These are phyloP conservation scores for Esox masquinongy DNA, from an alignment of 2,797 vertebrate species.

Conservation along the genomic window DNA sequence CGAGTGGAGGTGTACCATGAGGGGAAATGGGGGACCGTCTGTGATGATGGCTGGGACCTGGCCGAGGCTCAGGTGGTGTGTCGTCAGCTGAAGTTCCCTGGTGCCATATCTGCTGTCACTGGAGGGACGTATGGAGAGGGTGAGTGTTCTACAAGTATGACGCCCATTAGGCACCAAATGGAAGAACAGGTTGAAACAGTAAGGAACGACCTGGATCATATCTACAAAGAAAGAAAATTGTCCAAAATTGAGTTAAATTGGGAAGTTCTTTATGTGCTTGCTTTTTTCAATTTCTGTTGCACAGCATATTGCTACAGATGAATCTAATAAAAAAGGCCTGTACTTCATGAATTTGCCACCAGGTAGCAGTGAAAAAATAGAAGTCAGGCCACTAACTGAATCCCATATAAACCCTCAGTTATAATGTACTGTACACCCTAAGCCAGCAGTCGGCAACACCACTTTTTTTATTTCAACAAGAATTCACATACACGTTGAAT, in stretches of 20 bases:
- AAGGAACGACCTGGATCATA: constrained; percentile 67
- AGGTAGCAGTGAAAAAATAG: constrained; percentile 44
- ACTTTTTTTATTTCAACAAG: too few species aligned
- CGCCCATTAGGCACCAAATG: too few species aligned
- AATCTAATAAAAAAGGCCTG: not conserved
- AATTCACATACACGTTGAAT: too few species aligned
- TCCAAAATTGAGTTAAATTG: too few species aligned
- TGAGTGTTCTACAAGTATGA: constrained; percentile 21
- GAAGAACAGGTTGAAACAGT: not conserved
- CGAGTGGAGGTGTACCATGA: constrained; percentile 16
- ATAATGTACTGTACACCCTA: too few species aligned
- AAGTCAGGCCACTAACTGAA: too few species aligned
- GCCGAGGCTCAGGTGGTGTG: constrained; percentile 18
- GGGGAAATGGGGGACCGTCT: constrained; percentile 12
- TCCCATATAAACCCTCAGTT: too few species aligned
- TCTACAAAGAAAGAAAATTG: not conserved
- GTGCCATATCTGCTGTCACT: constrained; percentile 45
- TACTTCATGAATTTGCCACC: constrained; percentile 26
- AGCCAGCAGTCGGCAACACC: too few species aligned
- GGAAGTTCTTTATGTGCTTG: too few species aligned
- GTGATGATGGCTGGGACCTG: constrained; percentile 17
- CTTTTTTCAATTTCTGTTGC: too few species aligned
- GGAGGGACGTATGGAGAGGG: constrained; percentile 63
- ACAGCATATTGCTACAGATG: too few species aligned
- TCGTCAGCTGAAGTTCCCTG: constrained; percentile 64